These are phyloP conservation scores for Verasper variegatus DNA, from an alignment of 2,113 vertebrate genomes.

Conservation along the genomic window DNA sequence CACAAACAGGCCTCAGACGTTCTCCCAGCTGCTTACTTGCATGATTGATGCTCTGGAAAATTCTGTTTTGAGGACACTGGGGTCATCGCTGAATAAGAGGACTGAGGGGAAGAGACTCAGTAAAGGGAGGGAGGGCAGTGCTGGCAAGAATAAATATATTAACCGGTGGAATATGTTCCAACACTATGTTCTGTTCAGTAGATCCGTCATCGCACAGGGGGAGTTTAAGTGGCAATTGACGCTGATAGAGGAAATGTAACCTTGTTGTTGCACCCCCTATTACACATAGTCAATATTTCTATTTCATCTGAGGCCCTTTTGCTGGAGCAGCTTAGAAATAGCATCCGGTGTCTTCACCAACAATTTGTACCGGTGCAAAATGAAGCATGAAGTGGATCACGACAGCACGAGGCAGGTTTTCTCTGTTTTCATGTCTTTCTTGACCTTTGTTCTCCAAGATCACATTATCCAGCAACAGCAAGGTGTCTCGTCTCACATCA, in stretches of 20 bases:
- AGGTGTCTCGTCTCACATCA: not conserved
- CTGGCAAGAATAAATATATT: slow-evolving; percentile 10
- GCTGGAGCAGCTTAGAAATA: slow-evolving; percentile 28
- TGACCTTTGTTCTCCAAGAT: slow-evolving; percentile 23
- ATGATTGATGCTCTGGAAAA: slow-evolving; percentile 37
- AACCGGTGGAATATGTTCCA: slow-evolving; percentile 8
- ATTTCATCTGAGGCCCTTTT: slow-evolving; percentile 50
- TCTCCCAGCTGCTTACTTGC: slow-evolving; percentile 23
- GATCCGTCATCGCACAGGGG: not conserved
- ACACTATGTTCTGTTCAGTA: not conserved
- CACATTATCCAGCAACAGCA: not conserved
- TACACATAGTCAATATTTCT: slow-evolving; percentile 67
- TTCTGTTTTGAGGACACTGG: slow-evolving; percentile 27
- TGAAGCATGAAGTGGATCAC: slow-evolving; percentile 43
- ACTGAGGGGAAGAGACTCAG: slow-evolving; percentile 13
- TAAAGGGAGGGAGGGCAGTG: not conserved
- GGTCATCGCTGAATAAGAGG: slow-evolving; percentile 39
- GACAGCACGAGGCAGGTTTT: not conserved
- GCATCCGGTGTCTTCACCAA: slow-evolving; percentile 39
- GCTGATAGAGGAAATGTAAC: slow-evolving; percentile 43
- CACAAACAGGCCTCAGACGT: slow-evolving; percentile 18
- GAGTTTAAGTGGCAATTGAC: slow-evolving; percentile 46
- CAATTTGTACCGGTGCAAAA: slow-evolving; percentile 52
- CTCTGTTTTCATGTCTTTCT: slow-evolving; percentile 4
- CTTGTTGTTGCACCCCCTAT: slow-evolving; percentile 54